Conservation (phyloP, 2,113 vertebrate genomes). For the Malaclemys terrapin region DNA sequence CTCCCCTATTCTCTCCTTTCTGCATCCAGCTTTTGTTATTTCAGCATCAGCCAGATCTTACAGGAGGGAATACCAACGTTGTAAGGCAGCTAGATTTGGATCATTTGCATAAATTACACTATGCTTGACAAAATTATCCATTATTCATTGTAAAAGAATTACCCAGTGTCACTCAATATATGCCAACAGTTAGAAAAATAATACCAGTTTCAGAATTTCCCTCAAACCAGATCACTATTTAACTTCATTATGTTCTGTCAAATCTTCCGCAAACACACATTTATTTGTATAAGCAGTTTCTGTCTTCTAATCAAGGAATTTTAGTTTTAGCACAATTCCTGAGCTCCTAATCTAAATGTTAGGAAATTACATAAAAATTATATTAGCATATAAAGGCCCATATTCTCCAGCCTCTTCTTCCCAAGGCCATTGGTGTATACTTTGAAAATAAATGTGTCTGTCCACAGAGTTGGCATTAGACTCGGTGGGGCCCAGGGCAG, state of each 20-base stretch:
- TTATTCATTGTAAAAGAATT: conserved; percentile 75
- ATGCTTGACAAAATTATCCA: conserved; percentile 73
- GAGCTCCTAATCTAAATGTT: not conserved
- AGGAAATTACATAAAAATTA: not conserved
- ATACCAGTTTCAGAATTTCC: conserved; percentile 70
- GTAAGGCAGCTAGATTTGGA: not conserved
- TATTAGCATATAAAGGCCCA: not conserved
- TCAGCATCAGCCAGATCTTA: conserved; percentile 32
- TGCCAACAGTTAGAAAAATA: conserved; percentile 73
- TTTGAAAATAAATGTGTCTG: not conserved
- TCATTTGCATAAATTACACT: conserved; percentile 68
- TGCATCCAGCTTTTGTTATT: not conserved
- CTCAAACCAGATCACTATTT: conserved; percentile 64
- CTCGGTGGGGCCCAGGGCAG: not conserved
- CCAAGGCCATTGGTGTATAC: not conserved
- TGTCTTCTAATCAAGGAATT: conserved; percentile 53
- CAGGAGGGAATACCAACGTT: conserved; percentile 52
- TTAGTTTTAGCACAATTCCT: conserved; percentile 33
- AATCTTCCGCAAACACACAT: conserved; percentile 44
- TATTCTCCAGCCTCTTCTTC: not conserved
- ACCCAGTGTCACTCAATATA: conserved; percentile 72
- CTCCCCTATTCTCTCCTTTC: not conserved
- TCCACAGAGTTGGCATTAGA: not conserved
- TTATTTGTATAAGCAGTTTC: conserved; percentile 61
- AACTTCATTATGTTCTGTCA: conserved; percentile 72